Evolutionary conservation across 1,140 invertebrate species (phyloP).

Genomic region (Ephestia elutella): DNA sequence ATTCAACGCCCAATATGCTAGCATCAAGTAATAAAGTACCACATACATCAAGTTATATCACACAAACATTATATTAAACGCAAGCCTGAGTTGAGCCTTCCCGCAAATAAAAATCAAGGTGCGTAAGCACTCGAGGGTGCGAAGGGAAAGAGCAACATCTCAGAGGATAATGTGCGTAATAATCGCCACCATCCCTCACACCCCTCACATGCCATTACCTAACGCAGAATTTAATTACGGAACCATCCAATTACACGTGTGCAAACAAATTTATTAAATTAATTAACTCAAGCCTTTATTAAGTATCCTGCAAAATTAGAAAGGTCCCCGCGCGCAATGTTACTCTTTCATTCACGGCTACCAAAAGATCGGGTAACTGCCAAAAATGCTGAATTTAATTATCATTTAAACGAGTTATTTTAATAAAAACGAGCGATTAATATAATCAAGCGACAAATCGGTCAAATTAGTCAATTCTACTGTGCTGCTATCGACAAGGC

Average conservation of each 20-base stretch:
- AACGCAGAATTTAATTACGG: conserved; percentile 46
- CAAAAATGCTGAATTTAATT: not conserved
- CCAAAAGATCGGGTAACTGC: not conserved
- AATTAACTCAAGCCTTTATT: conserved; percentile 17
- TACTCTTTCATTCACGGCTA: not conserved
- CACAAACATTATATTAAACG: too few relatives aligned
- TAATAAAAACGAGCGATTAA: conserved; percentile 27
- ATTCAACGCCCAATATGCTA: too few relatives aligned
- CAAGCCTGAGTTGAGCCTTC: too few relatives aligned
- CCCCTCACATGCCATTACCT: conserved; percentile 32
- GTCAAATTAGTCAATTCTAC: conserved; percentile 23
- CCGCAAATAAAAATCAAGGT: conserved; percentile 30
- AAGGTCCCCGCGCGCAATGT: not conserved
- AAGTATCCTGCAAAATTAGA: not conserved
- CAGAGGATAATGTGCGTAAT: conserved; percentile 56
- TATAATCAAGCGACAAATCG: conserved; percentile 22
- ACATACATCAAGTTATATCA: too few relatives aligned
- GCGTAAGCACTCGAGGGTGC: conserved; percentile 29
- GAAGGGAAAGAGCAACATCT: conserved; percentile 33
- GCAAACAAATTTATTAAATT: conserved; percentile 33
- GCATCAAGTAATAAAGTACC: too few relatives aligned
- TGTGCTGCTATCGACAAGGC: conserved; percentile 19
- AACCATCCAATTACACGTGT: conserved; percentile 51
- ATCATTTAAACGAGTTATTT: conserved; percentile 26
- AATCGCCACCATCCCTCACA: conserved; percentile 52